A percentile compares a stretch with the other conserved stretches of the same genome.
These are phyloP conservation scores for Astreopora myriophthalma DNA, from an alignment of 64 coral and sea anemone genomes.

Conservation along the genomic window DNA sequence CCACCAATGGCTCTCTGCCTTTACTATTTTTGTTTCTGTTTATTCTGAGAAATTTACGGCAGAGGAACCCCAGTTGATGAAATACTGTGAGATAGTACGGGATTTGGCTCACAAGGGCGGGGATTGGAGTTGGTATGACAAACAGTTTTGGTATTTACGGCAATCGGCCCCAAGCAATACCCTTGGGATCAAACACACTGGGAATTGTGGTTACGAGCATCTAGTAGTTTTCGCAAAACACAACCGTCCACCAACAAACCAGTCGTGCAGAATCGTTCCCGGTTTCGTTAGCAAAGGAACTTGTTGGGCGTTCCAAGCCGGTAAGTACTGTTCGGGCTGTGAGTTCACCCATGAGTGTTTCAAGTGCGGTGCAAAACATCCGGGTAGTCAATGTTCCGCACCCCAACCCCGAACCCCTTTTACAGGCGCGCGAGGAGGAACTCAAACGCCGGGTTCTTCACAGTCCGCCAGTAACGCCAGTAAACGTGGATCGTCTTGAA, in stretches of 20 bases:
- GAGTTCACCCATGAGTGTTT: background rate
- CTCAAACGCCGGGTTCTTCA: background rate
- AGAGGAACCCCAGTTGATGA: constrained; percentile 3
- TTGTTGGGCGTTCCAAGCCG: constrained; percentile 26
- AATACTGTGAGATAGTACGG: constrained; percentile 29
- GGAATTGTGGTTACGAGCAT: constrained; percentile 26
- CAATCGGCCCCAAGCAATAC: constrained; percentile 16
- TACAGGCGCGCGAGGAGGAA: background rate
- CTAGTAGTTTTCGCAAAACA: background rate
- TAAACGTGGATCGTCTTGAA: constrained; percentile 7
- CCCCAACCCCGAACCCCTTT: background rate
- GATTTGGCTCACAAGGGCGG: constrained; percentile 4
- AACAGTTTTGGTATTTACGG: constrained; percentile 34
- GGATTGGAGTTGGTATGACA: constrained; percentile 34
- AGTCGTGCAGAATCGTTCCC: no score
- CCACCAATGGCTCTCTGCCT: background rate
- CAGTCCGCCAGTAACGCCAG: background rate
- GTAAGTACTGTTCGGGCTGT: background rate
- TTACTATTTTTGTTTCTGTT: background rate
- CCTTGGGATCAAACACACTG: constrained; percentile 52
- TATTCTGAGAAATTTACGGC: background rate
- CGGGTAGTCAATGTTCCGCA: background rate
- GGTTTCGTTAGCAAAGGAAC: background rate
- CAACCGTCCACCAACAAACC: background rate
- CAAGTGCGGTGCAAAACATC: constrained; percentile 6